These are phyloP conservation scores for Zhuqinia jingwanae DNA, from an alignment of 2,888 invertebrate genomes.

Conservation along the genomic window DNA sequence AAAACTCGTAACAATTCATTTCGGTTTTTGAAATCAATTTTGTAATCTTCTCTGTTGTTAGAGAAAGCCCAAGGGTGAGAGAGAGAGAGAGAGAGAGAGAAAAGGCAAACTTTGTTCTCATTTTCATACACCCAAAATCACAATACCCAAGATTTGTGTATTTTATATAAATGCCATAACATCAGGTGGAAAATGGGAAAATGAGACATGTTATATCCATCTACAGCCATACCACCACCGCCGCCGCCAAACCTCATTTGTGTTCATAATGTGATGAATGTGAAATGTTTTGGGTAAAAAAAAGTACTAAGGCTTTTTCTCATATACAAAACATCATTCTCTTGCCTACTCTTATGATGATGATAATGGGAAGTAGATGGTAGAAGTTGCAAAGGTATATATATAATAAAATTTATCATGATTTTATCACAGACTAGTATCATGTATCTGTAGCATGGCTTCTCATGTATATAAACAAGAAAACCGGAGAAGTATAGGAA, in stretches of 20 bases:
- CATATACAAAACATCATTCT: no score
- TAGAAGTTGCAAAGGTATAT: not conserved
- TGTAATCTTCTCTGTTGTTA: constrained; percentile 28
- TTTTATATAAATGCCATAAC: not conserved
- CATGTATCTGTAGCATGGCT: not conserved
- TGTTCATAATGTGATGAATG: constrained; percentile 22
- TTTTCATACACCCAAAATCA: not conserved
- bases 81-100: not conserved
- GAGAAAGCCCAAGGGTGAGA: constrained; percentile 20
- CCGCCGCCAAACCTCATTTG: constrained; percentile 11
- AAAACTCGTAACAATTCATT: constrained; percentile 33
- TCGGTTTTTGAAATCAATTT: constrained; percentile 56
- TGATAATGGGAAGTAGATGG: not conserved
- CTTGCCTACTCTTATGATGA: not conserved
- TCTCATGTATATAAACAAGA: not conserved
- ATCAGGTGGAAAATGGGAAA: constrained; percentile 13
- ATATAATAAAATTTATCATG: no score
- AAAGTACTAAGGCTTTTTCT: not conserved
- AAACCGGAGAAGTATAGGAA: not conserved
- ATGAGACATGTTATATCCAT: not conserved
- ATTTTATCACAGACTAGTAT: constrained; percentile 6
- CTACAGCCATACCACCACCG: not conserved
- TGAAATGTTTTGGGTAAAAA: constrained; percentile 16
- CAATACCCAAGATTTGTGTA: not conserved
- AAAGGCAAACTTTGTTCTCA: constrained; percentile 23